Conservation (phyloP, 2,888 invertebrate genomes). For the Thyatira batis region DNA sequence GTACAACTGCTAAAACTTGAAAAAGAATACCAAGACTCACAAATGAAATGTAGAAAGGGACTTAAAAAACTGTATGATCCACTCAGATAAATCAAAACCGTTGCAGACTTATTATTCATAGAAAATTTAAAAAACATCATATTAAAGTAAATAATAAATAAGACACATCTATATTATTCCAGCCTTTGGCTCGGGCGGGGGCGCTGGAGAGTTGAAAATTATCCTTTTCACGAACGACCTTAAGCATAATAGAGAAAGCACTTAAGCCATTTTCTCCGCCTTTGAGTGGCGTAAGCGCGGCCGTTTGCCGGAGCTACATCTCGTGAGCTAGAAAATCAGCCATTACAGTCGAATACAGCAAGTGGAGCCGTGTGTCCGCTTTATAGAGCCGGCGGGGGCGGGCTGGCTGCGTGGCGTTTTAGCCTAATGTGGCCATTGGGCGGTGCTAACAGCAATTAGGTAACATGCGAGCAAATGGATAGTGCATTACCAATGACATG, state of each 20-base stretch:
- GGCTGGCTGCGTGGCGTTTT: constrained; percentile 57
- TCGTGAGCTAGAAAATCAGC: constrained; percentile 81
- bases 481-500: constrained; percentile 77
- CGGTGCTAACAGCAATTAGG: constrained; percentile 80
- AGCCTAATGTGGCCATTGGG: constrained; percentile 77
- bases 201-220: constrained; percentile 80
- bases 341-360: constrained; percentile 71
- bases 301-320: constrained; percentile 76
- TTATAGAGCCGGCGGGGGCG: constrained; percentile 41
- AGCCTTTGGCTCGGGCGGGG: constrained; percentile 52
- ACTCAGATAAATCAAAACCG: too few species aligned
- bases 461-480: constrained; percentile 77
- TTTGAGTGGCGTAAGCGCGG: constrained; percentile 81
- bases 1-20: too few species aligned
- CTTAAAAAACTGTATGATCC: too few species aligned
- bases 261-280: constrained; percentile 83
- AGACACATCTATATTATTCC: constrained; percentile 51
- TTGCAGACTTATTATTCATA: too few species aligned
- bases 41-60: too few species aligned
- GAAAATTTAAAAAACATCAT: background rate
- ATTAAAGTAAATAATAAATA: background rate
- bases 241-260: constrained; percentile 83
- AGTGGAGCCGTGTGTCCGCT: constrained; percentile 54
- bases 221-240: constrained; percentile 82
- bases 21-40: too few species aligned